phyloP scores from a whole-genome alignment of 2,888 invertebrate species.

The Myopa testacea region DNA sequence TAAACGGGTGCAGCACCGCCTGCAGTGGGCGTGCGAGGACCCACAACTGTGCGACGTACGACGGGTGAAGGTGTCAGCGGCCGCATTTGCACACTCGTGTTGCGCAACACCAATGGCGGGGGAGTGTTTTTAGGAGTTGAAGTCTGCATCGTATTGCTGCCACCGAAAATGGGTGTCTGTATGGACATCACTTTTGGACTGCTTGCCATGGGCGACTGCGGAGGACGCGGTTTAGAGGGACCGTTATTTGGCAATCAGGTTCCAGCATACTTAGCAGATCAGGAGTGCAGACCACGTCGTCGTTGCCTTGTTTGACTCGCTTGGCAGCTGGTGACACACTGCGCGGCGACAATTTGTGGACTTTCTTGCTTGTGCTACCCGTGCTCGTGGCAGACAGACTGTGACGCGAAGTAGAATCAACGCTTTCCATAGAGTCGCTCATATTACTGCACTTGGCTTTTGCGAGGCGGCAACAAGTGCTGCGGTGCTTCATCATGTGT shows the following conservation, averaged over 20 bases:
- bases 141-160: conserved; percentile 18
- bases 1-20: conserved; percentile 62
- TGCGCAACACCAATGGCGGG: conserved; percentile 63
- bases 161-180: conserved; percentile 44
- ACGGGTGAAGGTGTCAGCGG: conserved; percentile 48
- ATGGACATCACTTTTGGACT: conserved; percentile 55
- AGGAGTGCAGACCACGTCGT: conserved; percentile 75
- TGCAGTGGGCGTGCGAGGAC: conserved; percentile 52
- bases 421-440: conserved; percentile 61
- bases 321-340: conserved; percentile 50
- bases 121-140: conserved; percentile 47
- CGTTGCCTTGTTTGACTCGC: conserved; percentile 59
- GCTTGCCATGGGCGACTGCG: conserved; percentile 49
- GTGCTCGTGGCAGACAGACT: conserved; percentile 52
- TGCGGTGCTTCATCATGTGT: conserved; percentile 59
- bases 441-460: conserved; percentile 58
- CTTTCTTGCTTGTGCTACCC: conserved; percentile 49
- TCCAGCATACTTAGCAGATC: conserved; percentile 69
- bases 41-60: conserved; percentile 61
- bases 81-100: conserved; percentile 59
- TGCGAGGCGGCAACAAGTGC: conserved; percentile 63
- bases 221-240: conserved; percentile 53
- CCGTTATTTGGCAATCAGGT: conserved; percentile 65
- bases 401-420: conserved; percentile 61
- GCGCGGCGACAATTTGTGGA: conserved; percentile 45